phyloP scores from a whole-genome alignment of 2,888 invertebrate genomes.

The Uropetala carovei region DNA sequence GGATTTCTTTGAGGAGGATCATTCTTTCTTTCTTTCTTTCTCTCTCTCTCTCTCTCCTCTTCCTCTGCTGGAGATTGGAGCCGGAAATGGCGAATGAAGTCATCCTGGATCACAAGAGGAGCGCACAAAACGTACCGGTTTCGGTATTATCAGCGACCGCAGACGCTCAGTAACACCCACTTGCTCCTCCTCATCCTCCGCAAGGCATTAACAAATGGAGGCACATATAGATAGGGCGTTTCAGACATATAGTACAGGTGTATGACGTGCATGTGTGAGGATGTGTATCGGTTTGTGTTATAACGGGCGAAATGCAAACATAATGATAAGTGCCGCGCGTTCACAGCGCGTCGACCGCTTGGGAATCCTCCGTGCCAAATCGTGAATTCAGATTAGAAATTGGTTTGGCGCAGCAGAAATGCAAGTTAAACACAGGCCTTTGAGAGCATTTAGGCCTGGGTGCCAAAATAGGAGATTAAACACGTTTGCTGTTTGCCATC shows the following conservation, averaged over 20 bases:
- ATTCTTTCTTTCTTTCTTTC: too few species aligned
- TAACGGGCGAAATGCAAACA: slow-evolving; percentile 33
- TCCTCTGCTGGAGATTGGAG: neutral
- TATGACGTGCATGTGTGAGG: neutral
- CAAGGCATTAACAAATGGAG: slow-evolving; percentile 26
- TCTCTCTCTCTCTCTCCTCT: neutral
- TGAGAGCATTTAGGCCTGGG: neutral
- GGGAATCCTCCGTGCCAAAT: neutral
- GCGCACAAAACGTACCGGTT: neutral
- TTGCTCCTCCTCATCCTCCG: neutral
- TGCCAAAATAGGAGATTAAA: neutral
- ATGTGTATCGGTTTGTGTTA: neutral
- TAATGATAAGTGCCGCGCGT: neutral
- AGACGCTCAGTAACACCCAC: neutral
- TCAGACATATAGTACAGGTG: neutral
- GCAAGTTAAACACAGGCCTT: neutral
- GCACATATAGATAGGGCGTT: neutral
- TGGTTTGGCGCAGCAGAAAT: neutral
- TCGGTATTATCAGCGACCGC: neutral
- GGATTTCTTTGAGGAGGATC: neutral
- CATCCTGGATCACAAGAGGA: slow-evolving; percentile 34
- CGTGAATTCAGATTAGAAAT: neutral
- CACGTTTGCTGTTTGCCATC: neutral
- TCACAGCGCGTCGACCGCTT: neutral
- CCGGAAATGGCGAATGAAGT: slow-evolving; percentile 17